Base-by-base conservation (phyloP, 2,888 invertebrate species). In the Mythimna loreyi region DNA sequence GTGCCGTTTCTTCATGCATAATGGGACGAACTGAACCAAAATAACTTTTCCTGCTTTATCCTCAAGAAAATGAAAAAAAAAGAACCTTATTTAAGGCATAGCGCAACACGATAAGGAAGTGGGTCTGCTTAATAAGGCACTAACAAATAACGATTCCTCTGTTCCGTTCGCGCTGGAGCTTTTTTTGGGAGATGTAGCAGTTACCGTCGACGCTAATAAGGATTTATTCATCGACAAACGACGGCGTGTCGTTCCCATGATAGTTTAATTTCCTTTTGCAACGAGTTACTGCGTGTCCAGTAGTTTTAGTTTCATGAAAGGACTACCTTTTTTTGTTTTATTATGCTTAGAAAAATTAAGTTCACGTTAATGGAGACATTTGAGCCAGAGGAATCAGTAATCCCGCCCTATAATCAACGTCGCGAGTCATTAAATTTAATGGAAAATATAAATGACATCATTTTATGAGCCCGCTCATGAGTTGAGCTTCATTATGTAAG, bases 1-100 rank as follows among this genome's bases (percentile, higher is more conserved):
- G 66, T 64, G 58, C 66, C 61, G 47, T 75, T 80, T 75, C 57
- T 61, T 61, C 71, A 61, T 79, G 78, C 64, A 63, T 75, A 78
- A 78, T 67, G 61, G 59, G 55, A 64, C 50, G 61, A 65, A 67
- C 58, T 65, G 53, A 63, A 75, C 62, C 30, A 75, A 71, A 80
- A 72, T 80, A 67, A 81, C 23, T 65, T 78, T 70, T 78, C 59
- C 43, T 21, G 36, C 25, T 61, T 57, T 33, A 49, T 57, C 50
- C 50, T 8, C 13, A 57, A 13, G 30, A 47, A 58, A 47, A 68
- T 75, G 69, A 60, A 60, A 69, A 74, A 73, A 67, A 67, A 40
- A 40, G 16, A 57, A 28, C 13, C 13, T 55, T 75, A 65, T 75
- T 67, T 76, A 66, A 66, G 49, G 40, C 49, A 56, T 36, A 55